Evolutionary conservation across 2,797 vertebrate genomes (phyloP), one percentile per base, ranked within the genome.

Genomic region (Vultur gryphus): DNA sequence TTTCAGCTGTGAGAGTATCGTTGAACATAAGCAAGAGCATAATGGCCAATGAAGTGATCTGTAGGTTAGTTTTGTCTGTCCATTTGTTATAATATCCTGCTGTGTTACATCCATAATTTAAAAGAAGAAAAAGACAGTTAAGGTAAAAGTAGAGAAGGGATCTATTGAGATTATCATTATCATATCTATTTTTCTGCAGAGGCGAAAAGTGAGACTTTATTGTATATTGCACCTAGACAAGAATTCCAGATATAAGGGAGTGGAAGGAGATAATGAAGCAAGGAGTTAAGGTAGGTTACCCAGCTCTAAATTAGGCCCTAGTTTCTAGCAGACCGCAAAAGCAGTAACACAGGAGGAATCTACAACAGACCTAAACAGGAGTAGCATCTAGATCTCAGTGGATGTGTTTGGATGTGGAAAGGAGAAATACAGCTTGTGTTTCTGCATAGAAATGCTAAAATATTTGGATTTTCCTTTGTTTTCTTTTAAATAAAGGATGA

Each of bases 331-430:
- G 20, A 43, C 6, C 8, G 11, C 37, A 65, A 58, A 83, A 52
- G 23, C n/a, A 84, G 4, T 41, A 46, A 10, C 7, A n/a, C 13
- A 61, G 49, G 25, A 77, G 54, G 39, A 89, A 84, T 37, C 48
- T 21, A 1, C 72, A 55, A 3, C 26, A 81, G 65, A 25, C 29
- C 39, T 35, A 52, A 14, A 37, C 31, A 65, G 54, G 10, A 79
- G 17, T 1, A 57, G 28, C 11, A 16, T 11, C 55, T 5, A 2
- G 31, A 43, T 5, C 64, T 66, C 48, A 37, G 0, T 33, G n/a
- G 26, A 18, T 31, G 26, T 39, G 13, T 37, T 19, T 20, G 39
- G 49, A 39, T 3, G 33, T 86, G 33, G 39, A 72, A 35, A 31
- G 28, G 7, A 82, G 41, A 65, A 65, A 65, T 4, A 18, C 37